Conservation (phyloP, 2,113 vertebrate genomes). For the Camarhynchus parvulus region DNA sequence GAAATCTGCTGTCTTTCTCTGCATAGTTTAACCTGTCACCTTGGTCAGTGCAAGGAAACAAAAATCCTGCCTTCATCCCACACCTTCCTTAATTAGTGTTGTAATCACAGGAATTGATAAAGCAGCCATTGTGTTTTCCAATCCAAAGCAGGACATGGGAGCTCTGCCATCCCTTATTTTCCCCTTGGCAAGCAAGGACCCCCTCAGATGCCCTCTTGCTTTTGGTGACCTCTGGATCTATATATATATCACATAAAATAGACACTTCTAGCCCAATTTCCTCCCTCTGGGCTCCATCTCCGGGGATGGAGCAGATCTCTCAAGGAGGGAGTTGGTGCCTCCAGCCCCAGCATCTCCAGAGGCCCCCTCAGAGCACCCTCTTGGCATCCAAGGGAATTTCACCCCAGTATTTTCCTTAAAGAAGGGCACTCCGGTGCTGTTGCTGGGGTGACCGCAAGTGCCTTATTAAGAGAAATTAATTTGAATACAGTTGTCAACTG, state of each 20-base stretch:
- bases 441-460: slow-evolving; percentile 37
- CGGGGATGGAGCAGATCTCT: fast-evolving
- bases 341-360: background rate
- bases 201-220: background rate
- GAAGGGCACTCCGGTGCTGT: background rate
- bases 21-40: background rate
- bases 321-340: background rate
- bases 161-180: background rate
- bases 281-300: background rate
- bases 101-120: background rate
- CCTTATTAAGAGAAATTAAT: slow-evolving; percentile 70
- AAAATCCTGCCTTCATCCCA: background rate
- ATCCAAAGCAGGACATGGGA: background rate
- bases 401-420: background rate
- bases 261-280: background rate
- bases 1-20: background rate
- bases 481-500: slow-evolving; percentile 30
- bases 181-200: background rate
- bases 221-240: background rate
- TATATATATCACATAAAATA: fast-evolving
- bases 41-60: background rate
- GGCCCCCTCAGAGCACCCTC: background rate
- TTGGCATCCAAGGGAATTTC: background rate
- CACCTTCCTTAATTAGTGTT: background rate
- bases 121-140: background rate